Evolutionary conservation across 2,113 vertebrate genomes (phyloP), one percentile per base, ranked within the genome.

Genomic region (Monarcha castaneiventris): DNA sequence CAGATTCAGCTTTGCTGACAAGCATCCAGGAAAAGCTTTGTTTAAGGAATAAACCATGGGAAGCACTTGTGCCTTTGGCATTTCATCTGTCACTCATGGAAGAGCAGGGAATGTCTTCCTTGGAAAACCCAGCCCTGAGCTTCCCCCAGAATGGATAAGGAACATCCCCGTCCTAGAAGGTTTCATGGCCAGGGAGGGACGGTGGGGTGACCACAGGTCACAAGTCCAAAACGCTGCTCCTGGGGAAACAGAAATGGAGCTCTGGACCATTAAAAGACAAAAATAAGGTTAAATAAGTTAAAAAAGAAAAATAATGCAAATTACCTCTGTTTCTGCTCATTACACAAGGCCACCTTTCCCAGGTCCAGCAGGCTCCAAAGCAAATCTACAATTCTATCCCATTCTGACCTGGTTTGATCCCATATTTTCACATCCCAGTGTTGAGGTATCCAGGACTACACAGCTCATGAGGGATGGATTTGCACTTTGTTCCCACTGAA

Each of bases 121-220:
- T 51, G 22, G 10, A 17, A 93, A 79, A 6, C 3, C 22, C 62
- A 27, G 29, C 44, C 56, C 72, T 49, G 61, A 81, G 13, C 17
- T 82, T 52, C 5, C 22, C 33, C 27, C 27, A 49, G 32, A 44
- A 83, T 39, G 25, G 11, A 23, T 35, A 41, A 80, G 37, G 33
- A 58, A 29, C 58, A 16, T 39, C 8, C 4, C 4, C 13, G 2
- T 18, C 32, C 33, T 4, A 8, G 12, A 27, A 67, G 16, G 27
- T 72, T 72, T 68, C 37, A n/a, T 32, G 20, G 66, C 61, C 71
- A 55, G 30, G 11, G 6, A 30, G 22, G 3, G 4, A 25, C 56
- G 66, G 7, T 0, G 0, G 5, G 7, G 14, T 51, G 25, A 19
- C 39, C 44, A n/a, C 39, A 54, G 63, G 13, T 21, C 48, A 52